Percentiles rank a stretch among this genome's conserved stretches.
Conservation (phyloP, 2,797 vertebrate species). For the Uromys caudimaculatus region DNA sequence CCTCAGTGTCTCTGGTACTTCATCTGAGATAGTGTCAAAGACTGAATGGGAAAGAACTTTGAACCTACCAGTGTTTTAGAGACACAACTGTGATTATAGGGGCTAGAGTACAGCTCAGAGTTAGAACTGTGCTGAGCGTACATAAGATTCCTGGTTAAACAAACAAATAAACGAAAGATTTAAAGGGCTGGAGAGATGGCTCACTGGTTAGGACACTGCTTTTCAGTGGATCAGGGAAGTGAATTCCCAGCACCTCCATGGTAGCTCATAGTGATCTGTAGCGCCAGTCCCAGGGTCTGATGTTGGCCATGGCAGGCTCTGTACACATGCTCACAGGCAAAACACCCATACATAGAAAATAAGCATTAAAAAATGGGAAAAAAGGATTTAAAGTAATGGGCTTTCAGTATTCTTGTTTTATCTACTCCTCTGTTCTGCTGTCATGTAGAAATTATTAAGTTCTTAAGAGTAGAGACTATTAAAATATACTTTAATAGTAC, state of each 20-base stretch:
- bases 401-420: conserved; percentile 37
- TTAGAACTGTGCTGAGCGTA: background rate
- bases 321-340: background rate
- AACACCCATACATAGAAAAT: background rate
- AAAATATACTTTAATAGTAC: background rate
- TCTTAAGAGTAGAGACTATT: conserved; percentile 22
- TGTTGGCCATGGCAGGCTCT: background rate
- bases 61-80: background rate
- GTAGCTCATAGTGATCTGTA: background rate
- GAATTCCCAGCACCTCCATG: background rate
- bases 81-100: conserved; percentile 4
- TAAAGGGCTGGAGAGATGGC: background rate
- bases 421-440: background rate
- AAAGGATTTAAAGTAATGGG: conserved; percentile 6
- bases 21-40: background rate
- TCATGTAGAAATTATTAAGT: background rate
- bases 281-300: background rate
- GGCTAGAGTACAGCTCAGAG: background rate
- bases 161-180: background rate
- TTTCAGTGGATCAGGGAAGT: background rate
- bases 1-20: background rate
- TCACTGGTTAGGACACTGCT: background rate
- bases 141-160: background rate
- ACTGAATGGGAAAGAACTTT: conserved; percentile 11
- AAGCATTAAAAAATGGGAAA: background rate